phyloP scores from a whole-genome alignment of 2,888 invertebrate genomes.

The Heliconius aoede region DNA sequence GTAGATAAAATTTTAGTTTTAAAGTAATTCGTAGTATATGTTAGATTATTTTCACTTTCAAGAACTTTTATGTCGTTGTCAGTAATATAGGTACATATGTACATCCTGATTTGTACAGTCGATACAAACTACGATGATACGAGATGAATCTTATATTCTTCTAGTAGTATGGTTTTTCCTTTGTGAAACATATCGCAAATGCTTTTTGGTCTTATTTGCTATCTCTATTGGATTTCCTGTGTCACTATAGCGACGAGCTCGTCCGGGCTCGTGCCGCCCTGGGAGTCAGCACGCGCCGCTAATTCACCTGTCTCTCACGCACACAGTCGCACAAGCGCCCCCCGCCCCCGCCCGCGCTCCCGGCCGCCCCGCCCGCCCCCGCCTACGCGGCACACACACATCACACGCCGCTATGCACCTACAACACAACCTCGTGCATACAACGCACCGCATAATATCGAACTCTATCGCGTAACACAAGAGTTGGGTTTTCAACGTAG shows the following conservation, averaged over 20 bases:
- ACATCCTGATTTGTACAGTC: not conserved
- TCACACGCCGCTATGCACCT: constrained; percentile 63
- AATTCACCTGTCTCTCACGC: constrained; percentile 70
- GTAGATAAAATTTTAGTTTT: too few species aligned
- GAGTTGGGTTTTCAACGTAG: constrained; percentile 36
- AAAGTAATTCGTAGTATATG: too few species aligned
- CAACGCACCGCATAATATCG: constrained; percentile 51
- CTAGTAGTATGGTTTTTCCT: constrained; percentile 22
- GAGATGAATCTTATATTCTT: not conserved
- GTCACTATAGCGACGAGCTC: constrained; percentile 73
- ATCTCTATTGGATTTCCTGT: constrained; percentile 65
- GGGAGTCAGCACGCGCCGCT: constrained; percentile 61
- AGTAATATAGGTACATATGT: not conserved
- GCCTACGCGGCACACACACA: too few species aligned
- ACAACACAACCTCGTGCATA: constrained; percentile 61
- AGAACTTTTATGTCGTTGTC: not conserved
- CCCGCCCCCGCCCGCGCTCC: constrained; percentile 46
- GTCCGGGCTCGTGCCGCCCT: constrained; percentile 64
- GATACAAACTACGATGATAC: not conserved
- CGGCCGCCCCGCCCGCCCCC: constrained; percentile 33
- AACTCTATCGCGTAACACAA: constrained; percentile 59
- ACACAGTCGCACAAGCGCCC: constrained; percentile 59
- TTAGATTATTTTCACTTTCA: not conserved
- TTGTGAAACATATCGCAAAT: constrained; percentile 33
- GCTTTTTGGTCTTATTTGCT: constrained; percentile 58